phyloP scores from a whole-genome alignment of 1,140 invertebrate genomes.

The Tyrophagus putrescentiae region DNA sequence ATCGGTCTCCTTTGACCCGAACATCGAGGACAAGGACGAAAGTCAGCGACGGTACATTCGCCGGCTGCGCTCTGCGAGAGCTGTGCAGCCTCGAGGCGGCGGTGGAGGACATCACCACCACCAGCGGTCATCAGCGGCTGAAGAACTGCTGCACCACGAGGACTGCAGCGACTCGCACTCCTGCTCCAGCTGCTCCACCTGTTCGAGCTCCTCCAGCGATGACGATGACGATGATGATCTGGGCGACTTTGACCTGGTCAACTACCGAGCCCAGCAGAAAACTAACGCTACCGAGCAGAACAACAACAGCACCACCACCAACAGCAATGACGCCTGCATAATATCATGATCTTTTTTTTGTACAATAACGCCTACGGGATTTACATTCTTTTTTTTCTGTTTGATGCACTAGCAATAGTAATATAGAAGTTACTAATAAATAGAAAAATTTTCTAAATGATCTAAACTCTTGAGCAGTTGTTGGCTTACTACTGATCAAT shows the following conservation, averaged over 20 bases:
- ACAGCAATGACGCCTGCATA: neutral
- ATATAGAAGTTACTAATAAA: neutral
- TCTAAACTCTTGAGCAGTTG: no score
- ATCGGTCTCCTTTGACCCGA: slow-evolving; percentile 22
- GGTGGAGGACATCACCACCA: no score
- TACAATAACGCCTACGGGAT: neutral
- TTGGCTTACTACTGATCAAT: no score
- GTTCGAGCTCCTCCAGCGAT: slow-evolving; percentile 10
- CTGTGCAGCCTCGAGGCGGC: no score
- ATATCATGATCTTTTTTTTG: neutral
- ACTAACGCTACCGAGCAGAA: neutral
- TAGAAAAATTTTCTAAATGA: no score
- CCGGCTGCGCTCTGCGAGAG: no score
- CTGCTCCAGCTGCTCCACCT: slow-evolving; percentile 18
- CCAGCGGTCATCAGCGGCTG: neutral
- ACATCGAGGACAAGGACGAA: slow-evolving; percentile 14
- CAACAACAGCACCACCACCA: neutral
- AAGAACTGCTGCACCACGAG: neutral
- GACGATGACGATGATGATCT: slow-evolving; percentile 17
- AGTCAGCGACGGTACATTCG: neutral
- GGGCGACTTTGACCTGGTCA: slow-evolving; percentile 5
- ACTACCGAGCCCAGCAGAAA: neutral
- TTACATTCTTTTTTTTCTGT: neutral
- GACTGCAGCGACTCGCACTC: slow-evolving; percentile 10
- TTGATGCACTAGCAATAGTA: neutral